Evolutionary conservation across 2,888 invertebrate species (phyloP), one percentile per base, ranked within the genome.

Genomic region (Cosmia trapezina): DNA sequence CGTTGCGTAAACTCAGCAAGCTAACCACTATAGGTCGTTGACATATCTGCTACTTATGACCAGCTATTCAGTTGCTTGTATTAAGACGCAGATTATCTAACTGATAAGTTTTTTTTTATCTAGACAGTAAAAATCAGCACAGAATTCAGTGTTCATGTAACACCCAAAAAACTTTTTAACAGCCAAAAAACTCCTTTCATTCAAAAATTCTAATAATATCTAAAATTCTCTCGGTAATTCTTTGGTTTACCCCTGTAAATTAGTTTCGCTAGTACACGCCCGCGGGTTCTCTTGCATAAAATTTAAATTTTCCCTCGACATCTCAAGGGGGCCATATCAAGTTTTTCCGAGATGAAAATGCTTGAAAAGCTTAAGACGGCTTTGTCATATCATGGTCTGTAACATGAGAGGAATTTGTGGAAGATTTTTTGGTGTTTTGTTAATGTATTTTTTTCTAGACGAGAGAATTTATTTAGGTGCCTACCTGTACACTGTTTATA

Each of bases 321-420:
- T 76, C 82, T 66, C 73, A 41, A 11, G 83, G 71, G 82, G 43
- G 11, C 68, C 67, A 78, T 82, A 80, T 69, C 70, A 80, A 70
- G 80, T 69, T 80, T 78, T 71, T 45, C 70, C 59, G 49, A 73
- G 80, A 82, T 69, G 80, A 82, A 76, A 82, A 83, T 70, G 17
- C 60, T 80, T 59, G 68, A 69, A 67, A 78, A 63, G 49, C 67
- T 78, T 68, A 69, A 68, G 68, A 61, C 14, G 68, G n/a, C 41
- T 69, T 73, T 83, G 73, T 80, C 78, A 60, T 63, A 70, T 69
- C 51, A 41, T 67, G 49, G 60, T 51, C 33, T 19, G 37, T 14
- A n/a, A 53, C 8, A 47, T 41, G 41, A 56, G 9, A 12, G 11
- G 53, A 70, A 59, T 63, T 70, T 66, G 47, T 7, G 33, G 5